Conservation (phyloP, 2,797 vertebrate genomes). For the Gadopsis marmoratus region DNA sequence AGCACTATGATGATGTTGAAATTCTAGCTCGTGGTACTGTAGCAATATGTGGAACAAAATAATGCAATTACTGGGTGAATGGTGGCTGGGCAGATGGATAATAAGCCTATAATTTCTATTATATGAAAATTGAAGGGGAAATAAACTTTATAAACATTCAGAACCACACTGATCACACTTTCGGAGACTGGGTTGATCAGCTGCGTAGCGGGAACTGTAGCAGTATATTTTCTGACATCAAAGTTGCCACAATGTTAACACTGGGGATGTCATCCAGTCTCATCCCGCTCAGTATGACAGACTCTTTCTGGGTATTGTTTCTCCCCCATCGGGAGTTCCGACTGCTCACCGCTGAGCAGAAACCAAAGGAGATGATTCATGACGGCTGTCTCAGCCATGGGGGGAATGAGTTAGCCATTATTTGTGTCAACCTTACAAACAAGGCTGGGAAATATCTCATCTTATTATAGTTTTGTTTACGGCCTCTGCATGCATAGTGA, state of each 20-base stretch:
- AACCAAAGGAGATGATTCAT: slow-evolving; percentile 62
- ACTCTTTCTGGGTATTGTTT: slow-evolving; percentile 42
- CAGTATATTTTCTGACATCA: slow-evolving; percentile 15
- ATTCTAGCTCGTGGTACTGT: slow-evolving; percentile 26
- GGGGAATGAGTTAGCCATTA: slow-evolving; percentile 42
- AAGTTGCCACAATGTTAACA: slow-evolving; percentile 15
- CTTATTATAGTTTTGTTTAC: slow-evolving; percentile 12
- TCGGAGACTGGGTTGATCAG: neutral
- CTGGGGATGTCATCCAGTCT: slow-evolving; percentile 37
- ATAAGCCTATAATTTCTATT: neutral
- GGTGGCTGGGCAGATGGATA: neutral
- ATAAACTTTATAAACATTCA: neutral
- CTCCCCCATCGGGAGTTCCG: slow-evolving; percentile 68
- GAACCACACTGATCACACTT: neutral
- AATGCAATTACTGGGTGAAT: neutral
- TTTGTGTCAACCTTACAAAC: slow-evolving; percentile 32
- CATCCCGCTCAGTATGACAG: slow-evolving; percentile 54
- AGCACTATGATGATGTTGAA: slow-evolving; percentile 41
- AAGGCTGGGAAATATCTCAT: slow-evolving; percentile 40
- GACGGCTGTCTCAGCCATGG: slow-evolving; percentile 12
- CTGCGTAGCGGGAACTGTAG: neutral
- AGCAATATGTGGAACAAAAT: slow-evolving; percentile 48
- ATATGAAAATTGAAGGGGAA: neutral
- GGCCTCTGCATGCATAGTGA: neutral
- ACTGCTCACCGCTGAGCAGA: slow-evolving; percentile 33